Evolutionary conservation across 2,888 invertebrate species (phyloP).

Genomic region (Euphydryas editha): DNA sequence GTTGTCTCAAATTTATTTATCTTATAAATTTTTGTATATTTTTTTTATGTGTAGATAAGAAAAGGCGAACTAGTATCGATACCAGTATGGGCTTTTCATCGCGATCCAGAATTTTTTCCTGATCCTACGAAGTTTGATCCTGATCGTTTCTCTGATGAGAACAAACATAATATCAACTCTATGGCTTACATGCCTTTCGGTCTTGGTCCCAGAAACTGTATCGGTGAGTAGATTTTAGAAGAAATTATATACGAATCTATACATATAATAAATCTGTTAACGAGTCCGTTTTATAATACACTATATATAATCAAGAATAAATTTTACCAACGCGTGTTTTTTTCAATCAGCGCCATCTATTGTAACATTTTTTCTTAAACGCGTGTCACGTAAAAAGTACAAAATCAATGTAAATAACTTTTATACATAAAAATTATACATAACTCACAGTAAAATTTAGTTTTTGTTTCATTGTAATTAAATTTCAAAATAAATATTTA

Average conservation of each 20-base stretch:
- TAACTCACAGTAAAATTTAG: too few relatives aligned
- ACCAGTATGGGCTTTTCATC: slow-evolving; percentile 70
- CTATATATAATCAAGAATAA: too few relatives aligned
- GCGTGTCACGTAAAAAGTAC: too few relatives aligned
- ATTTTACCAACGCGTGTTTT: too few relatives aligned
- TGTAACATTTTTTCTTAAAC: too few relatives aligned
- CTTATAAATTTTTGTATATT: not conserved
- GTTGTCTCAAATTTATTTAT: not conserved
- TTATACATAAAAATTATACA: too few relatives aligned
- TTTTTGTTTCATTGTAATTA: too few relatives aligned
- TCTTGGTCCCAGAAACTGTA: slow-evolving; percentile 82
- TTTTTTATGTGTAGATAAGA: slow-evolving; percentile 44
- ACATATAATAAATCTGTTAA: too few relatives aligned
- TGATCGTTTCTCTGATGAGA: slow-evolving; percentile 81
- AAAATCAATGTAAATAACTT: too few relatives aligned
- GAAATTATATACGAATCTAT: not conserved
- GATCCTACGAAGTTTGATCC: slow-evolving; percentile 83
- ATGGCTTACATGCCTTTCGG: slow-evolving; percentile 78
- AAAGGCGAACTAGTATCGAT: slow-evolving; percentile 58
- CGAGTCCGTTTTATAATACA: too few relatives aligned
- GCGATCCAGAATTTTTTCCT: slow-evolving; percentile 74
- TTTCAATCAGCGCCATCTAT: too few relatives aligned
- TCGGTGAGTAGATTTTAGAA: slow-evolving; percentile 60
- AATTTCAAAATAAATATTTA: too few relatives aligned
- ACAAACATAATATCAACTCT: slow-evolving; percentile 65